Percentiles rank a stretch among this genome's conserved stretches.
These are phyloP conservation scores for Pelobates fuscus DNA, from an alignment of 2,113 vertebrate species.

Conservation along the genomic window DNA sequence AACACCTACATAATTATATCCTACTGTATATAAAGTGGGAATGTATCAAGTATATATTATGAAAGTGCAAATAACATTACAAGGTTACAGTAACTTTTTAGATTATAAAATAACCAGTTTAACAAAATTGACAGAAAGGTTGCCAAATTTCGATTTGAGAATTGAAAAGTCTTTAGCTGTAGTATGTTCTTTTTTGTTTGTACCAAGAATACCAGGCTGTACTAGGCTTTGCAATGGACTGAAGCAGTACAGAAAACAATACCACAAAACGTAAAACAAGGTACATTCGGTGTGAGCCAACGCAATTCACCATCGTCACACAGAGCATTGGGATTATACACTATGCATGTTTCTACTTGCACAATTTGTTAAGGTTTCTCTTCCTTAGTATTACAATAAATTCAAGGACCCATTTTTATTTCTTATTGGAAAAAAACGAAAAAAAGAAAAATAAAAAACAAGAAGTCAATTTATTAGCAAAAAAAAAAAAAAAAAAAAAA, in stretches of 20 bases:
- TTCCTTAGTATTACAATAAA: neutral
- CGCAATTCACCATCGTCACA: constrained; percentile 63
- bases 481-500: constrained; percentile 5
- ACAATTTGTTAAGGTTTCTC: neutral
- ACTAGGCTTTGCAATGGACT: constrained; percentile 70
- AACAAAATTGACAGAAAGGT: constrained; percentile 98
- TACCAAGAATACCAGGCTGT: constrained; percentile 84
- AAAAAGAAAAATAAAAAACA: neutral
- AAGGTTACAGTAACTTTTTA: constrained; percentile 87
- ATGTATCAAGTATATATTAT: constrained; percentile 99
- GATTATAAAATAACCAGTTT: constrained; percentile 95
- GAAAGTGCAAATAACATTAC: constrained; percentile 99
- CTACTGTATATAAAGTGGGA: constrained; percentile 94
- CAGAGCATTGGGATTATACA: constrained; percentile 57
- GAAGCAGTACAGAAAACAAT: constrained; percentile 5
- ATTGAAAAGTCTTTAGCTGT: constrained; percentile 73
- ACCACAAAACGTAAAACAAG: constrained; percentile 66
- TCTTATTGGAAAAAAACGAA: neutral
- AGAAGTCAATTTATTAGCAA: neutral
- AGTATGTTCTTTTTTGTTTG: constrained; percentile 71
- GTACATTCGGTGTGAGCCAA: constrained; percentile 63
- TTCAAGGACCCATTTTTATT: neutral
- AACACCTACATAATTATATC: constrained; percentile 86
- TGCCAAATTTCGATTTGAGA: constrained; percentile 78
- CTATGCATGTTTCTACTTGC: neutral